Evolutionary conservation across 2,888 invertebrate genomes (phyloP).

Genomic region (Cerceris ruficornis): DNA sequence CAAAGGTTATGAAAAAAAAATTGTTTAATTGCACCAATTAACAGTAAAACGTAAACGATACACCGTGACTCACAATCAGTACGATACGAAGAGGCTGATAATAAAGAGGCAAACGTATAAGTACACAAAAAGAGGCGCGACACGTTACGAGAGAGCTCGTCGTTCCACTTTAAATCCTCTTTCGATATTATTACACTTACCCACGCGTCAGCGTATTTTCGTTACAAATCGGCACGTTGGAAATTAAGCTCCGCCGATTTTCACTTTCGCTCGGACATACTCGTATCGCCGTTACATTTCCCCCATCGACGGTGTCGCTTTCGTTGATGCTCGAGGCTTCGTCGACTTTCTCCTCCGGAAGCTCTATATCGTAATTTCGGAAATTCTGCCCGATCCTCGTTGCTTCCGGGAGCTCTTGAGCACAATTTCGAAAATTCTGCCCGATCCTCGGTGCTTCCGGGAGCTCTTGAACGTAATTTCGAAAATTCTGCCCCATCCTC

Average conservation of each 20-base stretch:
- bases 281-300: constrained; percentile 62
- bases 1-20: too few relatives aligned
- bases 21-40: neutral
- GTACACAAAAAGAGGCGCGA: neutral
- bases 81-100: neutral
- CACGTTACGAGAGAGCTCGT: neutral
- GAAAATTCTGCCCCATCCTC: constrained; percentile 4
- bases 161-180: neutral
- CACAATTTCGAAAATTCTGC: neutral
- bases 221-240: constrained; percentile 4
- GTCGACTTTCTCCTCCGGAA: constrained; percentile 38
- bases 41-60: neutral
- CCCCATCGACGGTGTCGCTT: constrained; percentile 38
- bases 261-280: constrained; percentile 32
- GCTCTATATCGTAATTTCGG: neutral
- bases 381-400: too few relatives aligned
- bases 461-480: neutral
- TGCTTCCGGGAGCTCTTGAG: too few relatives aligned
- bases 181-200: constrained; percentile 31
- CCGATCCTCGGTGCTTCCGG: constrained; percentile 17
- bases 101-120: neutral
- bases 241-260: constrained; percentile 3
- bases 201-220: constrained; percentile 38
- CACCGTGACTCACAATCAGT: neutral
- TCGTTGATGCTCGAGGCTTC: constrained; percentile 53